These are phyloP conservation scores for Dendrophyllia cribrosa DNA, from an alignment of 64 coral and sea anemone genomes.

Conservation along the genomic window DNA sequence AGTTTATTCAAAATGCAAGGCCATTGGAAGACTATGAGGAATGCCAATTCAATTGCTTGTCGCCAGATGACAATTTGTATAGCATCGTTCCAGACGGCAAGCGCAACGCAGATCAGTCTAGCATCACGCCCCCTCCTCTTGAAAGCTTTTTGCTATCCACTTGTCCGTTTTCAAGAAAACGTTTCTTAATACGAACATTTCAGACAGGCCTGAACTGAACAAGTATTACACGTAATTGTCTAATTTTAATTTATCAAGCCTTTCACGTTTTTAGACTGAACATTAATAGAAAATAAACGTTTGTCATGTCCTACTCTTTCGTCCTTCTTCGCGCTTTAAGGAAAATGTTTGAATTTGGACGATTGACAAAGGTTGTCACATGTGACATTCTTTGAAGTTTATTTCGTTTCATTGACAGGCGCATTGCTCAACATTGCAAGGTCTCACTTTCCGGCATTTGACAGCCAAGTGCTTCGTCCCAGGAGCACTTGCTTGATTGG, in stretches of 20 bases:
- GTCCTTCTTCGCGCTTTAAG: neutral
- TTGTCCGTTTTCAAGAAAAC: too few species aligned
- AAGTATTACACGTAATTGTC: too few species aligned
- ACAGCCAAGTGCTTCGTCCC: neutral
- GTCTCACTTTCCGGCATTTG: constrained; percentile 12
- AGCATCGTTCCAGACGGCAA: neutral
- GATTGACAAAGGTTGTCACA: neutral
- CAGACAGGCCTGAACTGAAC: too few species aligned
- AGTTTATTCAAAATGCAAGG: neutral
- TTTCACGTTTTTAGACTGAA: too few species aligned
- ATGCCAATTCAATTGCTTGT: neutral
- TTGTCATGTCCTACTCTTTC: neutral
- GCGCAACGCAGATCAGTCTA: neutral
- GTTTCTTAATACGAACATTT: too few species aligned
- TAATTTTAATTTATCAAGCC: too few species aligned
- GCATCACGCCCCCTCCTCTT: constrained; percentile 20
- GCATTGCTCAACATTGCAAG: neutral
- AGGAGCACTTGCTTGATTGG: neutral
- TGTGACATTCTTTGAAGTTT: neutral
- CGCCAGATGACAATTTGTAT: neutral
- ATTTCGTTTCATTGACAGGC: constrained; percentile 8
- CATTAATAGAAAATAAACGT: neutral
- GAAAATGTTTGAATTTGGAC: constrained; percentile 7
- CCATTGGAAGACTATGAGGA: neutral
- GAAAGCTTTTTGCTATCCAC: neutral